phyloP scores from a whole-genome alignment of 2,113 vertebrate genomes.

The Lasiurus borealis region DNA sequence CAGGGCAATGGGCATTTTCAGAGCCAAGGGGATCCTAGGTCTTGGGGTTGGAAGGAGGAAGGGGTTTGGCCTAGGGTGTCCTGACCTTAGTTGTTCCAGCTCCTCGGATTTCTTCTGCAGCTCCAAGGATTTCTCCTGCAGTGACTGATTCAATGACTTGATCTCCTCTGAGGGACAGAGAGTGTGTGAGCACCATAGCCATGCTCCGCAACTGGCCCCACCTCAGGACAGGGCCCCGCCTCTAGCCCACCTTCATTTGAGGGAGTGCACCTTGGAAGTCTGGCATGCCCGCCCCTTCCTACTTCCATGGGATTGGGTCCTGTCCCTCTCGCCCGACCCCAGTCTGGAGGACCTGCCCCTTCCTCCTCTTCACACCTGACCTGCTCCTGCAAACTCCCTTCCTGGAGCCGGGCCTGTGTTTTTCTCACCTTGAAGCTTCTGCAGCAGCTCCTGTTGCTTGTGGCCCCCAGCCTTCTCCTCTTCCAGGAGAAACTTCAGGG shows the following conservation, averaged over 20 bases:
- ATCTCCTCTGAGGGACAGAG: background rate
- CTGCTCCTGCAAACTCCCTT: rapidly evolving
- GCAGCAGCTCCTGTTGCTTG: background rate
- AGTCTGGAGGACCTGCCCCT: background rate
- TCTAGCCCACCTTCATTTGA: too few relatives aligned
- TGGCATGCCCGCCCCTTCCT: too few relatives aligned
- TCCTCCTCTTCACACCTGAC: background rate
- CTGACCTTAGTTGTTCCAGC: too few relatives aligned
- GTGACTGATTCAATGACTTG: rapidly evolving
- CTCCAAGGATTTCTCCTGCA: background rate
- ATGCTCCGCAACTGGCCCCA: rapidly evolving
- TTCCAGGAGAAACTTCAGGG: background rate
- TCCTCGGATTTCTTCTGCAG: too few relatives aligned
- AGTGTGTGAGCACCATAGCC: background rate
- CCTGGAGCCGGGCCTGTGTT: background rate
- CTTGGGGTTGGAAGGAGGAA: too few relatives aligned
- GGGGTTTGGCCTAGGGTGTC: too few relatives aligned
- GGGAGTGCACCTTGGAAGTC: background rate
- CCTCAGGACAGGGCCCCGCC: rapidly evolving
- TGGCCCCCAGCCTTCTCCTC: rapidly evolving
- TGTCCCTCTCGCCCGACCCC: rapidly evolving
- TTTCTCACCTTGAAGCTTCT: slow-evolving; percentile 19
- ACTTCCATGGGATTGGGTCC: background rate
- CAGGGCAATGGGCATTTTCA: background rate
- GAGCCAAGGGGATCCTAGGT: too few relatives aligned